Conservation (phyloP, 2,888 invertebrate genomes). For the Leptinotarsa juncta region DNA sequence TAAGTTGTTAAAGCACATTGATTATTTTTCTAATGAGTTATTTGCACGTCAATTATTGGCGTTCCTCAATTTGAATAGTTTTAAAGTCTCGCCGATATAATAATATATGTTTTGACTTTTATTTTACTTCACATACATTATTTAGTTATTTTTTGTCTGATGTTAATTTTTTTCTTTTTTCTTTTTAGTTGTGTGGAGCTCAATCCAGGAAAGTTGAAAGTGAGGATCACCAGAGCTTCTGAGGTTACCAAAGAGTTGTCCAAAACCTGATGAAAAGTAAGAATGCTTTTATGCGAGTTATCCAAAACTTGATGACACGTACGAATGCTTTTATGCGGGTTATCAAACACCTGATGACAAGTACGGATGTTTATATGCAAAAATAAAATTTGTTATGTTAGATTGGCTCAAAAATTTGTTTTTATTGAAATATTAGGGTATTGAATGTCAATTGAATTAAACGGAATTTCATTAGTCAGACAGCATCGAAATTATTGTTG, state of each 20-base stretch:
- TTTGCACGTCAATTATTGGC: no score
- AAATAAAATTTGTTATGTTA: neutral
- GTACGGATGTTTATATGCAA: no score
- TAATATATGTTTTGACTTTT: no score
- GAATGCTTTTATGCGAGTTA: neutral
- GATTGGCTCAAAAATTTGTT: neutral
- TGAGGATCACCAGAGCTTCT: conserved; percentile 65
- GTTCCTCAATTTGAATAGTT: no score
- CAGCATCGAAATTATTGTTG: no score
- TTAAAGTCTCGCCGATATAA: no score
- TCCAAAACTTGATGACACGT: neutral
- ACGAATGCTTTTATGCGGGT: neutral
- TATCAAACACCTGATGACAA: no score
- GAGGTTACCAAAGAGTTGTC: conserved; percentile 54
- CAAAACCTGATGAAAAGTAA: neutral
- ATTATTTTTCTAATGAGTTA: no score
- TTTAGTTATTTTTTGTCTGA: neutral
- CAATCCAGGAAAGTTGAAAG: conserved; percentile 76
- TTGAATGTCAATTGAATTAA: no score
- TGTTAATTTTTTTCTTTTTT: neutral
- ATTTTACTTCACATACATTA: no score
- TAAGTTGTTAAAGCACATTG: conserved; percentile 61
- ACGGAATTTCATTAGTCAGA: no score
- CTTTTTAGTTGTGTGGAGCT: conserved; percentile 69
- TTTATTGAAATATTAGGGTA: neutral